These are phyloP conservation scores for Steromphala cineraria DNA, from an alignment of 2,888 invertebrate genomes.

Conservation along the genomic window DNA sequence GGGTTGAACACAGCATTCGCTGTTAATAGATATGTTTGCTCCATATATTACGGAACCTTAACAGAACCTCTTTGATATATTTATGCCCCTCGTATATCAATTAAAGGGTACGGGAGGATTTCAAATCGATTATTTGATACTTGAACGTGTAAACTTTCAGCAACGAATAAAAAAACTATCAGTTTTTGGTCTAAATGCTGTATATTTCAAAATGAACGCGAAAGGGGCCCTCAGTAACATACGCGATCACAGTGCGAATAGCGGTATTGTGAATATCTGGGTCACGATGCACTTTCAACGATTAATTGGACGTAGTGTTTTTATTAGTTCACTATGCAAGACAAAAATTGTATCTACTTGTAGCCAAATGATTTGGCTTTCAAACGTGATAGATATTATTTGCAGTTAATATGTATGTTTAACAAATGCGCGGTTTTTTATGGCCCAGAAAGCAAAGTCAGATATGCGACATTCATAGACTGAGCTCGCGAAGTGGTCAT, in stretches of 20 bases:
- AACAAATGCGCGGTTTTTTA: not conserved
- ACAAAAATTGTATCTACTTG: too few relatives aligned
- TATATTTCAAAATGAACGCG: not conserved
- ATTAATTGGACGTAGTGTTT: not conserved
- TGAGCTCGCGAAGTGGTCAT: constrained; percentile 27
- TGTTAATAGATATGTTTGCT: not conserved
- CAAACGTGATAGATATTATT: too few relatives aligned
- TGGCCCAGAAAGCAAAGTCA: not conserved
- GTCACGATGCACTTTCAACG: not conserved
- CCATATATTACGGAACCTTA: not conserved
- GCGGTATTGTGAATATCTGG: constrained; percentile 8
- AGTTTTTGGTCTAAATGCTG: not conserved
- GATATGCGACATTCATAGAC: not conserved
- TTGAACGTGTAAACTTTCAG: not conserved
- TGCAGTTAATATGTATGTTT: not conserved
- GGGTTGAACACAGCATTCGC: not conserved
- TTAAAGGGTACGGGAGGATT: not conserved
- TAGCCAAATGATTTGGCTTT: too few relatives aligned
- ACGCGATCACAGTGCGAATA: not conserved
- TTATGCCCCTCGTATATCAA: not conserved
- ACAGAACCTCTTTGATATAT: not conserved
- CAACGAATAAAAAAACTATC: not conserved
- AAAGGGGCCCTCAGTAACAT: not conserved
- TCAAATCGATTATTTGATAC: not conserved
- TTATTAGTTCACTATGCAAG: too few relatives aligned